Evolutionary conservation across 53 echinoderm and acorn worm genomes (phyloP).

Genomic region (Crossaster papposus): DNA sequence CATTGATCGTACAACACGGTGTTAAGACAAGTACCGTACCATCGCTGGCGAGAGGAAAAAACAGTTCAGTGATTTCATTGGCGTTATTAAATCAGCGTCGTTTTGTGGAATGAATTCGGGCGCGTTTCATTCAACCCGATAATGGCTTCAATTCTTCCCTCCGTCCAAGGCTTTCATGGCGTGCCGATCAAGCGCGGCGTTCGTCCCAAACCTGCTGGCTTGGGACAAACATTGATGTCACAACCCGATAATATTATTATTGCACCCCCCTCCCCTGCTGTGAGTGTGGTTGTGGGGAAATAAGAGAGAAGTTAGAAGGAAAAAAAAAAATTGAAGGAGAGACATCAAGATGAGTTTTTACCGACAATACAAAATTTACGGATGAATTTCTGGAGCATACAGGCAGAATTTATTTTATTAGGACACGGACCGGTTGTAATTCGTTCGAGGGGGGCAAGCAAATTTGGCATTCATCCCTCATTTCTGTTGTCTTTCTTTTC

Average conservation of each 20-base stretch:
- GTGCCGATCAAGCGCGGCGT: constrained; percentile 48
- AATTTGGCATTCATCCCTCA: constrained; percentile 1
- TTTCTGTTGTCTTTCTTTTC: background rate
- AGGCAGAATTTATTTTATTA: constrained; percentile 49
- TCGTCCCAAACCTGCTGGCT: constrained; percentile 19
- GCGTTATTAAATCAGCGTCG: constrained; percentile 56
- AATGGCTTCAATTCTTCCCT: constrained; percentile 37
- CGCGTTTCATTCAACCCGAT: constrained; percentile 56
- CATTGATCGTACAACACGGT: background rate
- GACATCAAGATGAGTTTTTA: background rate
- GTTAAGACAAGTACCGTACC: background rate
- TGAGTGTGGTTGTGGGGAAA: background rate
- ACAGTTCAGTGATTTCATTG: constrained; percentile 50
- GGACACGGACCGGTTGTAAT: constrained; percentile 29
- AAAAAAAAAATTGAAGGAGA: background rate
- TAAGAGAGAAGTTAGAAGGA: background rate
- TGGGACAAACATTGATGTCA: constrained; percentile 61
- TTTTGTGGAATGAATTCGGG: constrained; percentile 49
- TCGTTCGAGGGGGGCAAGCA: background rate
- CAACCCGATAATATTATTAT: constrained; percentile 58
- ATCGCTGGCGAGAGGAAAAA: constrained; percentile 25
- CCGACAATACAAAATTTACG: constrained; percentile 30
- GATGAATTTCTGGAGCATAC: constrained; percentile 57
- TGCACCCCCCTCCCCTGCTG: constrained; percentile 23
- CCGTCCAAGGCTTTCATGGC: constrained; percentile 33